Evolutionary conservation across 2,113 vertebrate genomes (phyloP).

Genomic region (Callorhinus ursinus): DNA sequence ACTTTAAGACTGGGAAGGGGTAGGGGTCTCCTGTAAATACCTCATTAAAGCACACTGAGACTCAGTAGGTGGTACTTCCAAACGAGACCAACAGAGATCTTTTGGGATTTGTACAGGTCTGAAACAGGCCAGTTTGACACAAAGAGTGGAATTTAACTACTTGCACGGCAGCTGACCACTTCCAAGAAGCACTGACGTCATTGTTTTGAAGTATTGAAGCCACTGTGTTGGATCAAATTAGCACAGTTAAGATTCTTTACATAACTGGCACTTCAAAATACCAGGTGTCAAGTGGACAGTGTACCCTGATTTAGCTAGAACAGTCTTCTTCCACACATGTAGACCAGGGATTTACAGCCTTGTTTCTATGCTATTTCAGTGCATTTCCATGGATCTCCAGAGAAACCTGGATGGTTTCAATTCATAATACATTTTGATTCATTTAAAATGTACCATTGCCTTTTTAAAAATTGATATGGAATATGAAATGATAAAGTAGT

Average conservation of each 20-base stretch:
- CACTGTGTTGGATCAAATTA: background rate
- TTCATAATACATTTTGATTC: background rate
- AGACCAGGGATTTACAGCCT: background rate
- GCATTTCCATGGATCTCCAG: background rate
- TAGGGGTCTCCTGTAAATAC: slow-evolving; percentile 56
- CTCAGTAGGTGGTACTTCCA: background rate
- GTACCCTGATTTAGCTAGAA: background rate
- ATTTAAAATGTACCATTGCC: background rate
- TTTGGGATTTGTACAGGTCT: background rate
- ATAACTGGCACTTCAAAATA: background rate
- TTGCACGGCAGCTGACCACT: background rate
- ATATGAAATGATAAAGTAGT: background rate
- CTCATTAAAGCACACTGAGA: slow-evolving; percentile 65
- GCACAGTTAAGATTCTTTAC: background rate
- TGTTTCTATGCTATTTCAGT: background rate
- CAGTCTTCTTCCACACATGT: background rate
- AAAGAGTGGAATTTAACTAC: slow-evolving; percentile 48
- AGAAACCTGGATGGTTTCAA: background rate
- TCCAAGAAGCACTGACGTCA: background rate
- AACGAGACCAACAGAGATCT: background rate
- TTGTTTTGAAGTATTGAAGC: background rate
- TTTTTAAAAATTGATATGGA: background rate
- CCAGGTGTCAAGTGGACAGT: background rate
- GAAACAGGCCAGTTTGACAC: background rate
- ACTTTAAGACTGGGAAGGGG: slow-evolving; percentile 44